Base-by-base conservation (phyloP, 1,140 invertebrate genomes). In the Lordiphosa stackelbergi region DNA sequence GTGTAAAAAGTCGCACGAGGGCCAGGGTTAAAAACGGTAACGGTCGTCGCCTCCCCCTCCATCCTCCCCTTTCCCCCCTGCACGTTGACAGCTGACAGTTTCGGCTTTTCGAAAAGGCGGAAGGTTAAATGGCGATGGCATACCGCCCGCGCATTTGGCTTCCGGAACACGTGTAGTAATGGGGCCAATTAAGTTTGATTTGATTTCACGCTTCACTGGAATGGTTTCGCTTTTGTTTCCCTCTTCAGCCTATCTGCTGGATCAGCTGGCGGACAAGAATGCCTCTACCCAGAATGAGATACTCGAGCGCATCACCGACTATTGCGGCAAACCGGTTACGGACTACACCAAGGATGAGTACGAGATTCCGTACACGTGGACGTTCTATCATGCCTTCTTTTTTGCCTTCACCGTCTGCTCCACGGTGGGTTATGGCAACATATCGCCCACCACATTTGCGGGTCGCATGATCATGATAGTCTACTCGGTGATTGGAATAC, bases 391-490 rank as follows among this genome's bases (percentile, higher is more conserved):
- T 87, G 94, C 96, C 0, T 93, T 98, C 69, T 98, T 98, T 89
- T 98, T 98, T 85, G 94, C 96, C 12, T 94, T 97, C 66, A 98
- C 96, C 1, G 95, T 98, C 4, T 94, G 98, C 66, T 98, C 95
- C 75, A 98, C 97, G 5, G 96, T 98, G 66, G 95, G 95, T 46
- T 96, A 97, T 88, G 95, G 95, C 45, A 96, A 96, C 87, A 90
- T 96, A 71, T 92, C 95, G 0, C 95, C 97, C 1, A 96, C 95
- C 7, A 96, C 95, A 1, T 90, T 91, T 53, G 88, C 93, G 1
- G 93, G 95, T 10, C 92, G 95, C 57, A 93, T 97, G 46, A 90
- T 98, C 35, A 97, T 97, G 90, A 97, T 98, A 72, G 92, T 96
- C 56, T 99, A 98, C 86, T 95, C 93, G 0, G 88, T 98, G 11